Conservation (phyloP, 2,888 invertebrate genomes). For the Pandemis heparana region DNA sequence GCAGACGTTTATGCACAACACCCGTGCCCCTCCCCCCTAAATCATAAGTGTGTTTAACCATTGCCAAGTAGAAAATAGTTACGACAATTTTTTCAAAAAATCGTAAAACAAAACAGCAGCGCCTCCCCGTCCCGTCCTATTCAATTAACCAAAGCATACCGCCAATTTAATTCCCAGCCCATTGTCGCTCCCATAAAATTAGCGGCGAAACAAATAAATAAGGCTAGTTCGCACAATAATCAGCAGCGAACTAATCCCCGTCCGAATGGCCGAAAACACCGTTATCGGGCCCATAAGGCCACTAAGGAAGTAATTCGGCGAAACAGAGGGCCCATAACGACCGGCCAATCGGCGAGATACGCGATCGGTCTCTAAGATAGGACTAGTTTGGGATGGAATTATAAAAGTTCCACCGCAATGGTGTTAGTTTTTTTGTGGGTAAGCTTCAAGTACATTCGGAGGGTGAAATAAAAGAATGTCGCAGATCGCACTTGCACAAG, state of each 20-base stretch:
- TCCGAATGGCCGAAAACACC: constrained; percentile 59
- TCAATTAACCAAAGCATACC: constrained; percentile 13
- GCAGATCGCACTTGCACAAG: too few relatives aligned
- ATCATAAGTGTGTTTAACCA: too few relatives aligned
- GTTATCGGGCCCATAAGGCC: constrained; percentile 76
- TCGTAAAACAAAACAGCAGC: too few relatives aligned
- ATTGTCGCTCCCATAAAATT: constrained; percentile 40
- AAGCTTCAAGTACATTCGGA: neutral
- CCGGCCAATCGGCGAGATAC: constrained; percentile 56
- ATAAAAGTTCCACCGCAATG: constrained; percentile 10
- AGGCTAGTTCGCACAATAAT: constrained; percentile 54
- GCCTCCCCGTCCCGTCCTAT: neutral
- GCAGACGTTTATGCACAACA: too few relatives aligned
- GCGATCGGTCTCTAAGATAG: constrained; percentile 66
- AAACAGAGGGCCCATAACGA: constrained; percentile 66
- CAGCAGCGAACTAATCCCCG: constrained; percentile 66
- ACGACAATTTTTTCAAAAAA: too few relatives aligned
- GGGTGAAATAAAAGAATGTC: neutral
- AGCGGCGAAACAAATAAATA: constrained; percentile 37
- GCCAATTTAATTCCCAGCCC: constrained; percentile 7
- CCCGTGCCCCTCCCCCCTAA: too few relatives aligned
- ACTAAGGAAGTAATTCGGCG: constrained; percentile 73
- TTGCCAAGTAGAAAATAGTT: too few relatives aligned
- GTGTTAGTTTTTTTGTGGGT: neutral
- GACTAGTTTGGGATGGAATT: constrained; percentile 7